Base-by-base conservation (phyloP, 2,113 vertebrate species). In the Martes martes region DNA sequence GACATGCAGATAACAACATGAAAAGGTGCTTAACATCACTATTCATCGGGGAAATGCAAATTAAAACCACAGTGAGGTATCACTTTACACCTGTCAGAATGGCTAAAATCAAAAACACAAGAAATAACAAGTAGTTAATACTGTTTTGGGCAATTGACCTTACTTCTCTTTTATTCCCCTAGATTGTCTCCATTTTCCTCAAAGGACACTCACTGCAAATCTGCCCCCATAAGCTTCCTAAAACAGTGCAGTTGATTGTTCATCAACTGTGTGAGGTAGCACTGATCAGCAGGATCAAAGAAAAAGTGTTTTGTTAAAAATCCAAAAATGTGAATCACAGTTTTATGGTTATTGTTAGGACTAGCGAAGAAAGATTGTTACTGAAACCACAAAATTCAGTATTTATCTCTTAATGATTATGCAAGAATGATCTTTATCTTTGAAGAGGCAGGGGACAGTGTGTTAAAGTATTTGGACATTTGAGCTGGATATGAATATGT, bases 331-430 rank as follows among this genome's bases (percentile, higher is more conserved):
- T 45, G 69, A 79, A 55, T 55, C 47, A 7, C 1, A 63, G 14
- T 86, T 94, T 85, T 61, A 11, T 28, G 39, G 52, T 61, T 55
- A n/a, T 9, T 50, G 11, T 39, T 69, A 81, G 42, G 2, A 26
- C 19, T 26, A 45, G 2, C 16, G 21, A 83, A 88, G 57, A 81
- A 96, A 93, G 93, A 15, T 47, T 88, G 63, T 67, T 91, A 47
- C 23, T 89, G 95, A 50, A 21, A 63, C 87, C 23, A 59, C 4
- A 80, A 50, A 95, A 83, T 95, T 83, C 9, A 69, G 2, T 73
- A 31, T 84, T 84, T 90, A 83, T 94, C 93, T 93, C 36, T 82
- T 86, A 79, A 82, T 83, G 33, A 67, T 93, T 84, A 74, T 67
- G 10, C 1, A 91, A 71, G 52, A 95, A 63, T 95, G 36, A 47